These are phyloP conservation scores for Trachelus tabidus DNA, from an alignment of 2,888 invertebrate species.

Conservation along the genomic window DNA sequence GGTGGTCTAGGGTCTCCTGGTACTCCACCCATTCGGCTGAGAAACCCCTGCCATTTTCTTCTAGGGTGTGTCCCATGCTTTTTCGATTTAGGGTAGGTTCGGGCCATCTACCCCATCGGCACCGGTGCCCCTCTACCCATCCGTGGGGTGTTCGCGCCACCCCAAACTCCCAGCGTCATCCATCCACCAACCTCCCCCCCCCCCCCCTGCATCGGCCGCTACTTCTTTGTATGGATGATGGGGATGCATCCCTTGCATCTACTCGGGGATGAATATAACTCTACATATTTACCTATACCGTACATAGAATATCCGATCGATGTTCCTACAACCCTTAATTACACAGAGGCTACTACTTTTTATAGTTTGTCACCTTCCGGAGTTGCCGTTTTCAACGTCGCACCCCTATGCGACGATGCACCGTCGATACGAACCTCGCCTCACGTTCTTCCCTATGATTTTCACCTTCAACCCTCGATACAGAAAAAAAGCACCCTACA, in stretches of 20 bases:
- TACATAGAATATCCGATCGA: constrained; percentile 52
- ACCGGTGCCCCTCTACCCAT: constrained; percentile 5
- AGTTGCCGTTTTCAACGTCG: neutral
- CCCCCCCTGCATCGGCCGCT: neutral
- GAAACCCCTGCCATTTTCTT: constrained; percentile 45
- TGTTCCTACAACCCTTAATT: constrained; percentile 59
- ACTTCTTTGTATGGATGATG: neutral
- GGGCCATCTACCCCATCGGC: constrained; percentile 27
- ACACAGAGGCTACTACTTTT: constrained; percentile 31
- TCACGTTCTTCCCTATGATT: too few species aligned
- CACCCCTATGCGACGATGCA: neutral
- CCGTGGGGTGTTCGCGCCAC: neutral
- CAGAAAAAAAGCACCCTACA: neutral
- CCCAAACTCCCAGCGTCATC: constrained; percentile 14
- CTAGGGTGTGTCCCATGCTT: constrained; percentile 59
- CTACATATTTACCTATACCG: constrained; percentile 25
- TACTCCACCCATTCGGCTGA: neutral
- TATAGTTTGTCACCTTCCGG: neutral
- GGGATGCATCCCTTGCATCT: constrained; percentile 16
- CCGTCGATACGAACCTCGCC: too few species aligned
- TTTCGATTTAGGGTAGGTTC: constrained; percentile 60
- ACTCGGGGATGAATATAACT: constrained; percentile 9
- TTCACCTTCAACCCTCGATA: neutral
- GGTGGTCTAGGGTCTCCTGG: constrained; percentile 14
- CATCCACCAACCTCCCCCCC: neutral